These are phyloP conservation scores for Meta bourneti DNA, from an alignment of 2,888 invertebrate genomes.

Conservation along the genomic window DNA sequence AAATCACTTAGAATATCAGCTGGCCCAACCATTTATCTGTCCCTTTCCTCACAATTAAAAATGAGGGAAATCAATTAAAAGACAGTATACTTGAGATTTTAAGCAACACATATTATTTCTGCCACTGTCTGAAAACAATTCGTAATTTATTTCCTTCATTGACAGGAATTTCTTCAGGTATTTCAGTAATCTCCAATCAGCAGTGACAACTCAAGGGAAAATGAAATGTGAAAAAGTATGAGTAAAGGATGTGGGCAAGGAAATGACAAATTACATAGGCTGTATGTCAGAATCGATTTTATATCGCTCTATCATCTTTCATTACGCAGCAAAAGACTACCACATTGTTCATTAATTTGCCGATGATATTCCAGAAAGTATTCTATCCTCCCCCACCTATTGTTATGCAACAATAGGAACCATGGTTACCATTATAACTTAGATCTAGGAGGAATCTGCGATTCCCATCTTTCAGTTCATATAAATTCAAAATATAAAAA, in stretches of 20 bases:
- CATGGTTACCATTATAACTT: constrained; percentile 39
- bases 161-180: not conserved
- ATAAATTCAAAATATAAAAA: constrained; percentile 28
- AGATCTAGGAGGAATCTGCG: constrained; percentile 7
- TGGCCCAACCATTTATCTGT: too few species aligned
- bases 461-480: constrained; percentile 13
- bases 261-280: constrained; percentile 48
- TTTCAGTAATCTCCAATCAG: not conserved
- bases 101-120: too few species aligned
- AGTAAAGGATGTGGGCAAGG: not conserved
- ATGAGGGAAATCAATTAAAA: too few species aligned
- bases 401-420: constrained; percentile 44
- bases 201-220: not conserved
- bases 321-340: constrained; percentile 50
- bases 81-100: too few species aligned
- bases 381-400: constrained; percentile 15
- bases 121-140: not conserved
- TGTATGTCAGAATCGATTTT: constrained; percentile 57
- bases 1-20: too few species aligned
- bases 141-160: not conserved
- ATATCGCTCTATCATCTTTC: constrained; percentile 57
- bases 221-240: constrained; percentile 14
- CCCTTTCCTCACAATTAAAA: too few species aligned
- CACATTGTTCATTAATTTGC: constrained; percentile 54
- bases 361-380: constrained; percentile 42